Evolutionary conservation across 2,888 invertebrate species (phyloP), one percentile per base, ranked within the genome.

Genomic region (Tryphoninae sp.): DNA sequence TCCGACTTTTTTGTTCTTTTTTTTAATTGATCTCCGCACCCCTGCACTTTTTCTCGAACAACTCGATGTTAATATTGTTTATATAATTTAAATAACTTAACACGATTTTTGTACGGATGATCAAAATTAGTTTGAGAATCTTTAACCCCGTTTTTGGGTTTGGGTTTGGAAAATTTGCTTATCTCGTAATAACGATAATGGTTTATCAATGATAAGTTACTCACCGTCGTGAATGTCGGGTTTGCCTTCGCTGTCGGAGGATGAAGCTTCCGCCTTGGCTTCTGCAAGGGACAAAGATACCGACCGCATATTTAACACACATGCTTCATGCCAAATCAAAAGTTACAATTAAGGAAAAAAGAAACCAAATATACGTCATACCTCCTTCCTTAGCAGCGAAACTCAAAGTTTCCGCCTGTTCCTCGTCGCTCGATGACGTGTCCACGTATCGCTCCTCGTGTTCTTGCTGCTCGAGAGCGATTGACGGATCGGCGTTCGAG

Each of bases 401-500:
- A 64, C 88, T 87, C 51, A 89, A 78, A 13, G 91, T 88, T 81
- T 92, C 92, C 64, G 86, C 84, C 83, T 91, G 91, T 58, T 92
- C 92, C 55, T 92, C 91, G 61, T 92, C 92, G 82, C 90, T 92
- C 8, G 91, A 89, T 80, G 93, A 93, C 72, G 92, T 89, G 90
- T 91, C 89, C 71, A 87, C 80, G 69, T 89, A 87, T 64, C 83
- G 81, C 26, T 89, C 88, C 40, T 85, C 85, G 49, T 87, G 84
- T 87, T 94, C 89, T 58, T 88, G 88, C 81, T 89, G 89, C 49
- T 90, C 91, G 81, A 91, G 90, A 81, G 92, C 94, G 89, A 94
- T 94, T 91, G 94, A 94, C 86, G 94, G 93, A 91, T 95, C 95
- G 93, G 94, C 93, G 91, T 93, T 94, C 91, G 94, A 93, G 93